These are phyloP conservation scores for Agrochola lota DNA, from an alignment of 2,888 invertebrate genomes.

Conservation along the genomic window DNA sequence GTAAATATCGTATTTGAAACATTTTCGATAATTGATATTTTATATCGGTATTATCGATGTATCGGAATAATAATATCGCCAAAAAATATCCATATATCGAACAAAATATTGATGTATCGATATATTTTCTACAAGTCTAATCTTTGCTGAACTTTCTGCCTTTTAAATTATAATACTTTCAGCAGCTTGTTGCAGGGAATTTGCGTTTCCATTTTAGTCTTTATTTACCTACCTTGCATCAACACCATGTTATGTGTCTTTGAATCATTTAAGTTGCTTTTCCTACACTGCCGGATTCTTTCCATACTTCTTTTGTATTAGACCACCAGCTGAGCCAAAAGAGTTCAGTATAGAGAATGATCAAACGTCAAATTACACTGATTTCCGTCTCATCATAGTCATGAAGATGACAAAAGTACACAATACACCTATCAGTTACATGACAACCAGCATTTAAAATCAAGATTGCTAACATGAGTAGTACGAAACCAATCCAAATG, in stretches of 20 bases:
- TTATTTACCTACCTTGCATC: background rate
- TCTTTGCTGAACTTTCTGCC: constrained; percentile 19
- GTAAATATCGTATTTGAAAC: too few relatives aligned
- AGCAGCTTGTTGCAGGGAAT: background rate
- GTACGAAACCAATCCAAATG: constrained; percentile 5
- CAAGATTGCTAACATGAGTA: constrained; percentile 7
- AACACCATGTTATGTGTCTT: background rate
- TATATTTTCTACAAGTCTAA: too few relatives aligned
- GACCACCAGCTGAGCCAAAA: background rate
- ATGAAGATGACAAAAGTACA: constrained; percentile 9
- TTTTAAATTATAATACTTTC: background rate
- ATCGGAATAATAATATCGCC: too few relatives aligned
- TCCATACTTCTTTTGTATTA: background rate
- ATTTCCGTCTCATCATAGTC: background rate
- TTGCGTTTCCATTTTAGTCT: background rate
- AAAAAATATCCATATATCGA: too few relatives aligned
- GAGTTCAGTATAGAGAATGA: background rate
- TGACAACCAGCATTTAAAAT: constrained; percentile 12
- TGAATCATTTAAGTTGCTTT: background rate
- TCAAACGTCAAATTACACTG: background rate
- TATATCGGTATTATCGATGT: too few relatives aligned
- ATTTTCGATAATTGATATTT: too few relatives aligned
- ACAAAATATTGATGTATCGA: too few relatives aligned
- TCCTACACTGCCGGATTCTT: background rate
- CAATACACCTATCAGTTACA: constrained; percentile 15